Evolutionary conservation across 2,888 invertebrate species (phyloP), one percentile per base, ranked within the genome.

Genomic region (Bedellia somnulentella): DNA sequence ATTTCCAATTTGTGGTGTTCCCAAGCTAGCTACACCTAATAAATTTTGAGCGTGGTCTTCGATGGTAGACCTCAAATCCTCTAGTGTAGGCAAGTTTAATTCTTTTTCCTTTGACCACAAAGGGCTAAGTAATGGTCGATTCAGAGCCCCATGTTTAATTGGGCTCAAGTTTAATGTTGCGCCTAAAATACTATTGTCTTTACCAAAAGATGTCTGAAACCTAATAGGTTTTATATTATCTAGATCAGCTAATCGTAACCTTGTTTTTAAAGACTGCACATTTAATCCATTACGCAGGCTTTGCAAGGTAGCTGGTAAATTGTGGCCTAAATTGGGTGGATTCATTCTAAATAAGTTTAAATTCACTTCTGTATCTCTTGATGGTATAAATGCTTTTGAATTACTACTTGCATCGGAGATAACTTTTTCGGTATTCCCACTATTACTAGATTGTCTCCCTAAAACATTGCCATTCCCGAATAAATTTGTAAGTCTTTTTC

Each of bases 191-290:
- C 44, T 42, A 18, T 42, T 40, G 12, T 42, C 44, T 27, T 46
- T 46, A 5, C 45, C 39, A 11, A 52, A 34, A n/a, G 43, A 36
- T 13, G 59, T 52, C 32, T 52, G 47, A 3, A 52, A 32, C 29
- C 49, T 52, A 8, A 57, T 30, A 28, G 58, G 51, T 35, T 52
- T 56, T 2, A 58, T 33, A 12, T 47, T n/a, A n/a, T n/a, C 41
- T 10, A 61, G 38, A 23, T 51, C 47, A 3, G 60, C 57, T 12
- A 51, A 30, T 2, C 56, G 43, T 18, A 62, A 32, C 40, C 50
- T 57, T n/a, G 52, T 40, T 37, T 45, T 56, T 32, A 46, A 56
- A 2, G 51, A 47, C 31, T 54, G 52, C 22, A 60, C 41, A 35
- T 48, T 50, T 15, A 49, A 30, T 27, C 37, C 44, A 11, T 11